These are phyloP conservation scores for Apteryx mantelli DNA, from an alignment of 2,113 vertebrate genomes.

Conservation along the genomic window DNA sequence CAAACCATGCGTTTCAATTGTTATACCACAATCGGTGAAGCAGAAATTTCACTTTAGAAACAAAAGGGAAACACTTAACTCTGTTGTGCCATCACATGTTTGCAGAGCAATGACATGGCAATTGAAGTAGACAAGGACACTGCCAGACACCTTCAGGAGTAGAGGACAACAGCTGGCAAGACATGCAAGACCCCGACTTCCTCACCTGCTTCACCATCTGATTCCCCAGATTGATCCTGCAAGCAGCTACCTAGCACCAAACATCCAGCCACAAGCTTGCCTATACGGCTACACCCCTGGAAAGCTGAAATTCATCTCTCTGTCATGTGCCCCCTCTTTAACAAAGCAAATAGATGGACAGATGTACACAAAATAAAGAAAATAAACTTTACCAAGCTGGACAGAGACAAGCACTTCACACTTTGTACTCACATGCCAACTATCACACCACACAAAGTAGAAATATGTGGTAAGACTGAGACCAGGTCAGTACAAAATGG, in stretches of 20 bases:
- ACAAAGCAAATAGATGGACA: neutral
- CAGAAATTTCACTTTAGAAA: constrained; percentile 31
- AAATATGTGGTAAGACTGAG: constrained; percentile 27
- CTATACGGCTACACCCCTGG: neutral
- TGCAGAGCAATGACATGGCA: neutral
- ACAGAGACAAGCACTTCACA: neutral
- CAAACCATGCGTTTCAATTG: neutral
- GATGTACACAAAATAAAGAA: neutral
- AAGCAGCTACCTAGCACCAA: neutral
- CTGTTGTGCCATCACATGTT: neutral
- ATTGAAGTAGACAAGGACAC: neutral
- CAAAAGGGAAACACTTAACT: neutral
- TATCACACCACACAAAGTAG: constrained; percentile 54
- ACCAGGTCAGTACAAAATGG: constrained; percentile 14
- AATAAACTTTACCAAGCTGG: neutral
- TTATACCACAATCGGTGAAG: neutral
- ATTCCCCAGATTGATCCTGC: neutral
- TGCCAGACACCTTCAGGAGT: neutral
- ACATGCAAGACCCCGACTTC: neutral
- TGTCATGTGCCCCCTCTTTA: constrained; percentile 12
- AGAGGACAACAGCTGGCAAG: neutral
- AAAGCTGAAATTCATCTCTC: constrained; percentile 3
- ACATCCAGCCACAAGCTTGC: neutral
- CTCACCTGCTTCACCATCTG: neutral
- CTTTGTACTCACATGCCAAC: neutral